Evolutionary conservation across 1,140 invertebrate species (phyloP), one percentile per base, ranked within the genome.

Genomic region (Cydia pomonella): DNA sequence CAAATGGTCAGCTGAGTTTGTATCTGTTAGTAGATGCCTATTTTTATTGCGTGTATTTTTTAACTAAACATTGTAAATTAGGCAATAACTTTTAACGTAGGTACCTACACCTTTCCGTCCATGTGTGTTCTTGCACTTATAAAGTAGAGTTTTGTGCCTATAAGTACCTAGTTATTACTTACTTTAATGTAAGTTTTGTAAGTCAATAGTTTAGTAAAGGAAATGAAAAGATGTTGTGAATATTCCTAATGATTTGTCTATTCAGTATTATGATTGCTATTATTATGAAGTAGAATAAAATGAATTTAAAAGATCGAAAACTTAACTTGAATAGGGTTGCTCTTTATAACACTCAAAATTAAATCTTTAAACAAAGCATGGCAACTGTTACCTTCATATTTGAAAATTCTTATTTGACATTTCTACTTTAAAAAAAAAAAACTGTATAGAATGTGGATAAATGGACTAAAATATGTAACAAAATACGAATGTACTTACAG

Each of bases 41-140:
- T 44, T 44, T 16, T 16, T 13, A 44, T 44, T 44, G 13, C 3
- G 7, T 44, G 3, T 41, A 44, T 59, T 59, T 23, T 53, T 18
- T 50, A 50, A 9, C 5, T 21, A 21, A 59, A 23, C 21, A 12
- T 23, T 59, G 53, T 59, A 59, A 59, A 59, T 2, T 21, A 59
- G 50, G 21, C 53, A 59, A 59, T 59, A 59, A 23, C 6, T 41
- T 59, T 23, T 59, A 59, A 59, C 21, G 0, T 59, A 59, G 21
- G 53, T 59, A 23, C 38, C 10, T 50, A 50, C 53, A 59, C 53
- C 18, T 75, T 77, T 78, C 75, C 78, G 78, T 82, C 77, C 75
- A 75, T 73, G 62, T 73, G 62, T 79, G 76, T 82, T 59, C 18
- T 59, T 59, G 53, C 53, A 29, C 33, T n/a, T 27, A 69, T 23